Evolutionary conservation across 2,113 vertebrate genomes (phyloP).

Genomic region (Chloropsis hardwickii): DNA sequence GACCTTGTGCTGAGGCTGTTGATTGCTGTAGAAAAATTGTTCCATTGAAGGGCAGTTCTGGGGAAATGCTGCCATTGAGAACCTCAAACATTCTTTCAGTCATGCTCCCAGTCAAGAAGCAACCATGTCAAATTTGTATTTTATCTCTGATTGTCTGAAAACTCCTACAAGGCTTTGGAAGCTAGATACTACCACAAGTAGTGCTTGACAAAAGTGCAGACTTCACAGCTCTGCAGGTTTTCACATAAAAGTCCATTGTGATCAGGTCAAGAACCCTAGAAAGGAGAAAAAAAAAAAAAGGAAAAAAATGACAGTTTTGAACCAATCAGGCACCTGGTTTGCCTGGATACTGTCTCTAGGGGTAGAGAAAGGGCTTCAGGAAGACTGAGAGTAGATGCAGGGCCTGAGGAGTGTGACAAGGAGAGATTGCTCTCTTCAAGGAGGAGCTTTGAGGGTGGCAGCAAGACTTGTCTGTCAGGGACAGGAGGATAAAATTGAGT

Average conservation of each 20-base stretch:
- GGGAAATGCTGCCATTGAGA: not conserved
- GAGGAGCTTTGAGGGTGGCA: not conserved
- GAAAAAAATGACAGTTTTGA: not conserved
- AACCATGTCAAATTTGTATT: not conserved
- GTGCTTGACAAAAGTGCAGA: not conserved
- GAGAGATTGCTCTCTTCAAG: not conserved
- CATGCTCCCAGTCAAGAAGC: not conserved
- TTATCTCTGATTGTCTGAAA: not conserved
- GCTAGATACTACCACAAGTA: not conserved
- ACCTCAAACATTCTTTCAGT: not conserved
- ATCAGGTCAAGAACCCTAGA: not conserved
- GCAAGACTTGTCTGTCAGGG: not conserved
- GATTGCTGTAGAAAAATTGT: not conserved
- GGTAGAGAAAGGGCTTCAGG: not conserved
- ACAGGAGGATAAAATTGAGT: not conserved
- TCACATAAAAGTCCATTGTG: not conserved
- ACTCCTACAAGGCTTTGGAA: not conserved
- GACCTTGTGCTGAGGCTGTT: not conserved
- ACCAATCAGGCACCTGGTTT: not conserved
- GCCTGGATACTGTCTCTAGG: not conserved
- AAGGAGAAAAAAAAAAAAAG: not conserved
- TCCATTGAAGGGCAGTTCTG: not conserved
- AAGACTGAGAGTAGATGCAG: not conserved
- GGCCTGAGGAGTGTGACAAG: not conserved
- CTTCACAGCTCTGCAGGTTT: not conserved